Conservation (phyloP, 2,888 invertebrate species). For the Melangyna quadrimaculata region DNA sequence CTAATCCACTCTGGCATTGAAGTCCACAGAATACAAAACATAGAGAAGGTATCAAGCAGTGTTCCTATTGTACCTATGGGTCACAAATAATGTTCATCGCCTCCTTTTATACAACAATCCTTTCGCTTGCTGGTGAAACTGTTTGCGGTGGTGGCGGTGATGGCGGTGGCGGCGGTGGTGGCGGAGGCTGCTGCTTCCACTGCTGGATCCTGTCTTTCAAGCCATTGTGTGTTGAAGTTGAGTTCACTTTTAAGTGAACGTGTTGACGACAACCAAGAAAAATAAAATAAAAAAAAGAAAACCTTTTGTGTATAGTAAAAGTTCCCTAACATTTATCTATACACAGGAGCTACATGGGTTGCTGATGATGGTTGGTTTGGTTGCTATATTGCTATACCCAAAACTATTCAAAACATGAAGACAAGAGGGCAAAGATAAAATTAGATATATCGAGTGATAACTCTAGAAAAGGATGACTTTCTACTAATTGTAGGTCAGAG, state of each 20-base stretch:
- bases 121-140: not conserved
- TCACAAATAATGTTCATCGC: conserved; percentile 39
- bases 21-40: conserved; percentile 27
- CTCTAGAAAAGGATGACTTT: conserved; percentile 28
- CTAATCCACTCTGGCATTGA: conserved; percentile 37
- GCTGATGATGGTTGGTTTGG: not conserved
- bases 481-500: conserved; percentile 48
- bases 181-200: no score
- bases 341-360: not conserved
- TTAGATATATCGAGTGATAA: conserved; percentile 48
- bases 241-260: conserved; percentile 47
- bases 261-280: conserved; percentile 47
- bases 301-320: conserved; percentile 40
- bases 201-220: conserved; percentile 4
- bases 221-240: conserved; percentile 43
- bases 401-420: conserved; percentile 39
- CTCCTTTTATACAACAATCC: conserved; percentile 14
- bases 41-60: conserved; percentile 23
- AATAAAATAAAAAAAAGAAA: no score
- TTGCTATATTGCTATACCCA: no score
- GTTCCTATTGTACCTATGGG: conserved; percentile 21
- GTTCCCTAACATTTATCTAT: not conserved
- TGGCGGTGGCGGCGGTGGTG: not conserved
- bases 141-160: not conserved
- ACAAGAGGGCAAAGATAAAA: conserved; percentile 26